Evolutionary conservation across 2,113 vertebrate species (phyloP).

Genomic region (Rafetus swinhoei): DNA sequence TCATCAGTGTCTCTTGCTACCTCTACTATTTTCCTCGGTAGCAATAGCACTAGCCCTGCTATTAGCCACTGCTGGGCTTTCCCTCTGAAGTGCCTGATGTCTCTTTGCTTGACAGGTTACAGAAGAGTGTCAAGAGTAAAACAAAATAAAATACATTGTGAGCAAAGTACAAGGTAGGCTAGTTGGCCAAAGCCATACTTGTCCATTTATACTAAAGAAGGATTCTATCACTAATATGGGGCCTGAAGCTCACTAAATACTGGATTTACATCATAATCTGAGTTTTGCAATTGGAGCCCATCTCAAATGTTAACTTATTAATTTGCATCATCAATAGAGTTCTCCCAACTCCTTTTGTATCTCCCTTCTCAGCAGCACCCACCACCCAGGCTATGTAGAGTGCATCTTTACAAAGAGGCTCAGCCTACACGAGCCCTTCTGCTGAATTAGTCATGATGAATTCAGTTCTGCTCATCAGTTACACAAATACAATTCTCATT

Average conservation of each 20-base stretch:
- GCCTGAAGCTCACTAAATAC: conserved; percentile 53
- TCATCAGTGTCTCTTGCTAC: conserved; percentile 63
- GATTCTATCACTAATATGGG: not conserved
- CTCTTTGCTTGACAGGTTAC: conserved; percentile 51
- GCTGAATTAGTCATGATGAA: not conserved
- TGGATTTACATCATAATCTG: conserved; percentile 63
- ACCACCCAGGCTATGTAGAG: fast-evolving
- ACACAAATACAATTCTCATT: not conserved
- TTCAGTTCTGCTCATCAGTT: not conserved
- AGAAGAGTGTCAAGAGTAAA: conserved; percentile 41
- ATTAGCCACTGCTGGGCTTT: conserved; percentile 70
- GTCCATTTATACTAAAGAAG: conserved; percentile 22
- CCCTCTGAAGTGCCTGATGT: conserved; percentile 38
- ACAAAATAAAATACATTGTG: conserved; percentile 42
- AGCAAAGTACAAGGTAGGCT: conserved; percentile 53
- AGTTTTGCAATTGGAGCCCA: conserved; percentile 54
- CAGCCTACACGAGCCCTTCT: not conserved
- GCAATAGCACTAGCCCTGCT: conserved; percentile 62
- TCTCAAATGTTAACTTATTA: conserved; percentile 42
- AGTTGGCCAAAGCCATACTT: conserved; percentile 47
- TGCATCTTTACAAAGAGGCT: not conserved
- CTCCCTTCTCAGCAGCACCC: not conserved
- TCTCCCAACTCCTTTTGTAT: not conserved
- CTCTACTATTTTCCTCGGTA: conserved; percentile 73
- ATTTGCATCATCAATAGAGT: not conserved